A percentile compares a stretch with the other conserved stretches of the same genome.
Conservation (phyloP, 2,797 vertebrate genomes). For the Alfaro cultratus region DNA sequence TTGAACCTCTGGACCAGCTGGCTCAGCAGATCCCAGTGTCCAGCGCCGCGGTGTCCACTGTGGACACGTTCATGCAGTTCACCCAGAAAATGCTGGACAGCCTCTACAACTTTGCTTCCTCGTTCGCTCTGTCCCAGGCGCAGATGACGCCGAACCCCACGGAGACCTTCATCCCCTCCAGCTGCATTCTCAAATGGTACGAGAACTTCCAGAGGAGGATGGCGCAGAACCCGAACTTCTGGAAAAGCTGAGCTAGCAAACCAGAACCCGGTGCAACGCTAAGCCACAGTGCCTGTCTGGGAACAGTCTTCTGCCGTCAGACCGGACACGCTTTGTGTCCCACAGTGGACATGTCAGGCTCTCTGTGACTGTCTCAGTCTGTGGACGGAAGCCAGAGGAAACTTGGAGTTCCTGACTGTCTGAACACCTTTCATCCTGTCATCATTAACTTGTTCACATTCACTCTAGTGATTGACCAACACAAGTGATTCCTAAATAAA, state of each 20-base stretch:
- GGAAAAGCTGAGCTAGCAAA: slow-evolving; percentile 85
- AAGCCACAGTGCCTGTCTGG: background rate
- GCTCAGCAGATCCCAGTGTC: slow-evolving; percentile 93
- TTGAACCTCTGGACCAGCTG: slow-evolving; percentile 90
- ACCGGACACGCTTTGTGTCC: background rate
- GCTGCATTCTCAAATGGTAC: slow-evolving; percentile 93
- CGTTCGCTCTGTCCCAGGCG: slow-evolving; percentile 91
- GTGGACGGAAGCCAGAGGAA: background rate
- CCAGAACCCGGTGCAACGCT: background rate
- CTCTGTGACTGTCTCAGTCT: background rate
- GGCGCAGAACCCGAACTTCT: slow-evolving; percentile 94
- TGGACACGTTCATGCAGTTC: slow-evolving; percentile 93
- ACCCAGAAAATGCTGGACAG: slow-evolving; percentile 98
- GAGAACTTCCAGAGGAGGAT: slow-evolving; percentile 94
- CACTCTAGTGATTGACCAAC: background rate
- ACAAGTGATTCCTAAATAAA: background rate
- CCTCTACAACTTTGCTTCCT: slow-evolving; percentile 93
- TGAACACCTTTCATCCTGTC: background rate
- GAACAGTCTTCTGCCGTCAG: background rate
- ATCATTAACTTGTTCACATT: background rate
- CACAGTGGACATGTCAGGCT: background rate
- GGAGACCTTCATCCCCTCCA: slow-evolving; percentile 94
- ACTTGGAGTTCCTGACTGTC: background rate
- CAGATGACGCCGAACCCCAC: slow-evolving; percentile 93
- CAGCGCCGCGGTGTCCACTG: slow-evolving; percentile 86